phyloP scores from a whole-genome alignment of 2,888 invertebrate species.

The Pseudeuparius sepicola region DNA sequence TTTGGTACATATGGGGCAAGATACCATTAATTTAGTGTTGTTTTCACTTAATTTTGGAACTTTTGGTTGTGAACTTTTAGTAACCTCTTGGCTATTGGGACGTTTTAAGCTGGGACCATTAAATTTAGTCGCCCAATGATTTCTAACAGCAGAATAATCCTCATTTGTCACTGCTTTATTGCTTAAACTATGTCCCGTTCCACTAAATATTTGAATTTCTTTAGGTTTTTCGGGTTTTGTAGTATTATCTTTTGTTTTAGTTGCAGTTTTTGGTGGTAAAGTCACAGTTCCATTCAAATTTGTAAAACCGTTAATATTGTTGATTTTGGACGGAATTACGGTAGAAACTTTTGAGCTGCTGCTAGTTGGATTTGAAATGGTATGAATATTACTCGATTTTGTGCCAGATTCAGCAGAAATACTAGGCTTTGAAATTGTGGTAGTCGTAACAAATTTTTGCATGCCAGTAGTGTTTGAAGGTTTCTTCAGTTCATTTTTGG shows the following conservation, averaged over 20 bases:
- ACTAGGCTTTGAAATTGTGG: too few relatives aligned
- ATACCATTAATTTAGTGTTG: constrained; percentile 10
- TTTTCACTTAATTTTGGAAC: too few relatives aligned
- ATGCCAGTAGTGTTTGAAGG: too few relatives aligned
- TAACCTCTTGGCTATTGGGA: constrained; percentile 13
- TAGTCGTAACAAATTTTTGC: too few relatives aligned
- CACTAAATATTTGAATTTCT: constrained; percentile 18
- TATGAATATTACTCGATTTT: constrained; percentile 18
- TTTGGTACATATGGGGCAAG: constrained; percentile 38
- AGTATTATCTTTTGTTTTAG: constrained; percentile 3
- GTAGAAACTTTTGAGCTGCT: constrained; percentile 18
- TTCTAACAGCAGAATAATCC: constrained; percentile 33
- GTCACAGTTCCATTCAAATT: constrained; percentile 17
- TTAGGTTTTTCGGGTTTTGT: constrained; percentile 20
- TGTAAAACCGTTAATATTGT: constrained; percentile 27
- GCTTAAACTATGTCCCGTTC: constrained; percentile 20
- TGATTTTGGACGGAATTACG: constrained; percentile 24
- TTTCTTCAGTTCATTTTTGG: too few relatives aligned
- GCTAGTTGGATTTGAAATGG: constrained; percentile 17
- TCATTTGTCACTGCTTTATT: constrained; percentile 10
- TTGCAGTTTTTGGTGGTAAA: constrained; percentile 1
- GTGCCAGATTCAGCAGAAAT: too few relatives aligned
- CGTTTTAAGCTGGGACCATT: constrained; percentile 14
- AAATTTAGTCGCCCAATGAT: constrained; percentile 38
- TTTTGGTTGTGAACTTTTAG: too few relatives aligned